phyloP scores from a whole-genome alignment of 2,113 vertebrate genomes.

The Callorhinus ursinus region DNA sequence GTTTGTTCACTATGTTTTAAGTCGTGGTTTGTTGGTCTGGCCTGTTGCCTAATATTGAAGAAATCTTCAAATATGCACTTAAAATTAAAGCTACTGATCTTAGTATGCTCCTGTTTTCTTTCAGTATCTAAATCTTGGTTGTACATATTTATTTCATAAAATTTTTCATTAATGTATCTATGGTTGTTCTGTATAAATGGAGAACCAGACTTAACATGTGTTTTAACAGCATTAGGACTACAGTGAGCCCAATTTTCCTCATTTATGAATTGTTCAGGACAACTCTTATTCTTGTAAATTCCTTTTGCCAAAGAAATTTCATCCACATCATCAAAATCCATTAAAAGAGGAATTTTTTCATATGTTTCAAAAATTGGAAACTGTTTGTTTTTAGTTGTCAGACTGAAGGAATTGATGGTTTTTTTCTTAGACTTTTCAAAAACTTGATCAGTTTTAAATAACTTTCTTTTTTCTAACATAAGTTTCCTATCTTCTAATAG shows the following conservation, averaged over 20 bases:
- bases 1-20: background rate
- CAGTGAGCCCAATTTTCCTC: conserved; percentile 16
- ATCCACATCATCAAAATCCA: conserved; percentile 76
- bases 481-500: conserved; percentile 13
- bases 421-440: conserved; percentile 36
- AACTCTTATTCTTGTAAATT: conserved; percentile 60
- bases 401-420: background rate
- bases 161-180: background rate
- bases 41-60: conserved; percentile 28
- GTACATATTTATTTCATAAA: background rate
- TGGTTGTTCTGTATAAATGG: conserved; percentile 3
- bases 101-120: conserved; percentile 1
- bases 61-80: conserved; percentile 41
- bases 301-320: conserved; percentile 68
- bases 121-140: background rate
- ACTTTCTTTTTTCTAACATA: conserved; percentile 59
- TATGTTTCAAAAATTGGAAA: conserved; percentile 85
- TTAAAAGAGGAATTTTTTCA: conserved; percentile 85
- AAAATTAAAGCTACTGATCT: conserved; percentile 45
- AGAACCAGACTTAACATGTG: conserved; percentile 5
- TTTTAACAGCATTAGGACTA: background rate
- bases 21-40: background rate
- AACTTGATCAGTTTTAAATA: conserved; percentile 3
- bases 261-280: background rate
- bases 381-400: conserved; percentile 56